A percentile compares a stretch with the other conserved stretches of the same genome.
phyloP scores from a whole-genome alignment of 2,888 invertebrate species.

The Andrena flavipes region DNA sequence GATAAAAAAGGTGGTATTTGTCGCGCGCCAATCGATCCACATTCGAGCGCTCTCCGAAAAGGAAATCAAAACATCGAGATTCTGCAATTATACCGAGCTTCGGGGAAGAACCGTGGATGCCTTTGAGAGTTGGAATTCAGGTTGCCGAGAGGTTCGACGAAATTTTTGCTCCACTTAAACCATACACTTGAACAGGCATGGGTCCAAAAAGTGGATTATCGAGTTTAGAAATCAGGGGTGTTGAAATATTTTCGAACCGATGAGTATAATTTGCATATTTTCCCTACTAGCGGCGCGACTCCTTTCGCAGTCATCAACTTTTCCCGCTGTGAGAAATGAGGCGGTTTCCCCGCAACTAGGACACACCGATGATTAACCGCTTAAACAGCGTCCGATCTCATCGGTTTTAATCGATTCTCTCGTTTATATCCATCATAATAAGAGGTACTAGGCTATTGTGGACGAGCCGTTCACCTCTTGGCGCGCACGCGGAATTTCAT shows the following conservation, averaged over 20 bases:
- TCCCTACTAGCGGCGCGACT: neutral
- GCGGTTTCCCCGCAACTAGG: neutral
- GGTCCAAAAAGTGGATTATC: no score
- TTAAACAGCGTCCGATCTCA: constrained; percentile 7
- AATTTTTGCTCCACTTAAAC: neutral
- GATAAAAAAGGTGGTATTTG: constrained; percentile 17
- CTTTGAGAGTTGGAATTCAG: neutral
- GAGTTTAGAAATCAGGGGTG: no score
- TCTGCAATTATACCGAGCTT: neutral
- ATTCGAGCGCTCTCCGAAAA: neutral
- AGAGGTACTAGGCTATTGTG: constrained; percentile 12
- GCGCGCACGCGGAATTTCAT: constrained; percentile 25
- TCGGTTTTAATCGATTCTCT: constrained; percentile 21
- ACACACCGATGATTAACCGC: neutral
- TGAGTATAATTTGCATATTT: no score
- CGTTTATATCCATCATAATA: constrained; percentile 25
- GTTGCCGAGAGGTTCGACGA: neutral
- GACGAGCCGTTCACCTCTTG: constrained; percentile 10
- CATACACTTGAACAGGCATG: no score
- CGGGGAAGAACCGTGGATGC: neutral
- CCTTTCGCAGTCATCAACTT: neutral
- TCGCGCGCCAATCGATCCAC: constrained; percentile 5
- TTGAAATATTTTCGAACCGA: no score
- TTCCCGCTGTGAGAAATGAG: neutral
- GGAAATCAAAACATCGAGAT: constrained; percentile 1